phyloP scores from a whole-genome alignment of 35 echinoderm and acorn worm species.

The Acanthaster planci region DNA sequence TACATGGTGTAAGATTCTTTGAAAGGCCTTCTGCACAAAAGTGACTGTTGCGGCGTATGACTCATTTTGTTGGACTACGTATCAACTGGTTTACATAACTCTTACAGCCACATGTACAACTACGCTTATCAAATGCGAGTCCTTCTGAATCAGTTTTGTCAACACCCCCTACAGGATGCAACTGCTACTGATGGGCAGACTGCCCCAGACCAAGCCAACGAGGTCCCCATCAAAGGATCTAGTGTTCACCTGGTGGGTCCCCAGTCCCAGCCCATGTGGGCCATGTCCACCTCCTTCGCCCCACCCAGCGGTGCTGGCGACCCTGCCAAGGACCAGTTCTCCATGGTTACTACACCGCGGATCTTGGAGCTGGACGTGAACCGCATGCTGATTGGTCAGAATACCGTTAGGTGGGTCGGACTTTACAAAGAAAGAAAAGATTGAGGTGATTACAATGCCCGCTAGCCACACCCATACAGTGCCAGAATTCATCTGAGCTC shows the following conservation, averaged over 20 bases:
- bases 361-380: constrained; percentile 97
- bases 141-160: too few relatives aligned
- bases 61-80: too few relatives aligned
- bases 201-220: constrained; percentile 2
- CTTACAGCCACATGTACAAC: too few relatives aligned
- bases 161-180: constrained; percentile 31
- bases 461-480: too few relatives aligned
- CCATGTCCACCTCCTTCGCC: constrained; percentile 79
- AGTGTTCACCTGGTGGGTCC: constrained; percentile 72
- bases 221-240: constrained; percentile 71
- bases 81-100: too few relatives aligned
- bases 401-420: constrained; percentile 72
- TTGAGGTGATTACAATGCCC: not conserved
- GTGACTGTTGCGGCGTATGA: too few relatives aligned
- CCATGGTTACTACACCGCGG: constrained; percentile 78
- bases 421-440: not conserved
- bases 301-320: not conserved
- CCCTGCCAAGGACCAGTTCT: not conserved
- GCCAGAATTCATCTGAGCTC: too few relatives aligned
- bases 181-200: constrained; percentile 38
- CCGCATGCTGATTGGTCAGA: constrained; percentile 95
- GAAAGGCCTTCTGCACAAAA: too few relatives aligned
- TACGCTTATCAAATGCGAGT: too few relatives aligned
- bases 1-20: too few relatives aligned
- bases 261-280: constrained; percentile 86